Evolutionary conservation across 2,888 invertebrate genomes (phyloP).

Genomic region (Archips xylosteana): DNA sequence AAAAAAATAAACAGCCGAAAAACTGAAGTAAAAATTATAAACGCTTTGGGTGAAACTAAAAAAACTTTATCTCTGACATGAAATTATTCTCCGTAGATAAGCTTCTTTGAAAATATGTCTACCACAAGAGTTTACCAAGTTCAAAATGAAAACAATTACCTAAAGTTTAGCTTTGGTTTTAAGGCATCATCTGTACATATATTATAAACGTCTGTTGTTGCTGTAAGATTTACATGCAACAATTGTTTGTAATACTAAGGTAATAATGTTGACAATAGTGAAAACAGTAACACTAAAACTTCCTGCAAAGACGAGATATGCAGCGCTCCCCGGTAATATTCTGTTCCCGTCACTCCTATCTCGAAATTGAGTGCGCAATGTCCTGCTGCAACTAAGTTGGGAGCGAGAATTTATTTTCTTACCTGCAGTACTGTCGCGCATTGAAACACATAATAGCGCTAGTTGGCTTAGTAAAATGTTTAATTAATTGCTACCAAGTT

Average conservation of each 20-base stretch:
- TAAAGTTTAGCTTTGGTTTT: not conserved
- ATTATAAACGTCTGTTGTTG: not conserved
- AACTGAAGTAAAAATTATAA: constrained; percentile 3
- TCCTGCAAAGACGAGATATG: constrained; percentile 31
- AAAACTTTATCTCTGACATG: not conserved
- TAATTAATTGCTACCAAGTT: constrained; percentile 24
- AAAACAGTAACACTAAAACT: constrained; percentile 32
- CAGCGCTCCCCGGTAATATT: constrained; percentile 14
- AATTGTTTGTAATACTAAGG: constrained; percentile 1
- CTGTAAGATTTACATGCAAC: constrained; percentile 1
- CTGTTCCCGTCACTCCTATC: constrained; percentile 31
- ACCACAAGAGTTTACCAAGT: not conserved
- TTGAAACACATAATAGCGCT: constrained; percentile 17
- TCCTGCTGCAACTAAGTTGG: constrained; percentile 30
- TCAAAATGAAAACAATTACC: not conserved
- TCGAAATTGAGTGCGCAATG: constrained; percentile 30
- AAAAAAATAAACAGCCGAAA: not conserved
- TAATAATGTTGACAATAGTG: constrained; percentile 31
- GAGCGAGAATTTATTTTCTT: constrained; percentile 19
- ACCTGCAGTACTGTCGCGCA: not conserved
- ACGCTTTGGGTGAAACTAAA: not conserved
- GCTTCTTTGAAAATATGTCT: constrained; percentile 1
- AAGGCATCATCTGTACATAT: not conserved
- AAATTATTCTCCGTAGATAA: not conserved
- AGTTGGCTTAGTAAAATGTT: constrained; percentile 13